Evolutionary conservation across 2,113 vertebrate species (phyloP).

Genomic region (Corythornis vintsioides): DNA sequence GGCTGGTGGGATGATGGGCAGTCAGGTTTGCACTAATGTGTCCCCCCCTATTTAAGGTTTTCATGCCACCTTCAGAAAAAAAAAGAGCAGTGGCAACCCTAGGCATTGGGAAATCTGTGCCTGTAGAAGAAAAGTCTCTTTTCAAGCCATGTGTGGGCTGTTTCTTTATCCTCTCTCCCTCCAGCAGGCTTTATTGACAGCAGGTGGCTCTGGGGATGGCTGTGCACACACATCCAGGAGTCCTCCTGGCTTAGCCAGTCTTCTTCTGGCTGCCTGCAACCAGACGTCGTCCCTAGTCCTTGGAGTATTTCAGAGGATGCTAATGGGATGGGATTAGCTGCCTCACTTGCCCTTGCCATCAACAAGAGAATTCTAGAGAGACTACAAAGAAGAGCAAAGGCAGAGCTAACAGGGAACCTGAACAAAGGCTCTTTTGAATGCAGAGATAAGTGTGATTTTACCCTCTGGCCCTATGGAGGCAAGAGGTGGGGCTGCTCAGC

Average conservation of each 20-base stretch:
- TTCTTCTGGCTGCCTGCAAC: neutral
- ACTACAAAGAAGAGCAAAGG: slow-evolving; percentile 15
- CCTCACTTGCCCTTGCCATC: slow-evolving; percentile 35
- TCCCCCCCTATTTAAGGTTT: neutral
- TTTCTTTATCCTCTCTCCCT: slow-evolving; percentile 3
- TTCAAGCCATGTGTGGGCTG: accelerated
- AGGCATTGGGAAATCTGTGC: neutral
- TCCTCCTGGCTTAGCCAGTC: neutral
- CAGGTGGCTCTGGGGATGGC: neutral
- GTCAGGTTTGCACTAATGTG: accelerated
- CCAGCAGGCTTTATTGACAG: neutral
- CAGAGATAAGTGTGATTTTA: neutral
- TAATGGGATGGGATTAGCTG: slow-evolving; percentile 19
- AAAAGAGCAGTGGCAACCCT: neutral
- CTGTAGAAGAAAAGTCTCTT: neutral
- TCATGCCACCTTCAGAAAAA: neutral
- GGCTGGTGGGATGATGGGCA: neutral
- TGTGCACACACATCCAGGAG: neutral
- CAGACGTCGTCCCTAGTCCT: neutral
- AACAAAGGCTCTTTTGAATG: slow-evolving; percentile 42
- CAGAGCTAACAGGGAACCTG: neutral
- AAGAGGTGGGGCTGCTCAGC: slow-evolving; percentile 22
- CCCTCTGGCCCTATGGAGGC: neutral
- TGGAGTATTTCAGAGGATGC: slow-evolving; percentile 20
- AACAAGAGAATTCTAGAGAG: slow-evolving; percentile 20